Base-by-base conservation (phyloP, 2,888 invertebrate genomes). In the Acrocera orbiculus region DNA sequence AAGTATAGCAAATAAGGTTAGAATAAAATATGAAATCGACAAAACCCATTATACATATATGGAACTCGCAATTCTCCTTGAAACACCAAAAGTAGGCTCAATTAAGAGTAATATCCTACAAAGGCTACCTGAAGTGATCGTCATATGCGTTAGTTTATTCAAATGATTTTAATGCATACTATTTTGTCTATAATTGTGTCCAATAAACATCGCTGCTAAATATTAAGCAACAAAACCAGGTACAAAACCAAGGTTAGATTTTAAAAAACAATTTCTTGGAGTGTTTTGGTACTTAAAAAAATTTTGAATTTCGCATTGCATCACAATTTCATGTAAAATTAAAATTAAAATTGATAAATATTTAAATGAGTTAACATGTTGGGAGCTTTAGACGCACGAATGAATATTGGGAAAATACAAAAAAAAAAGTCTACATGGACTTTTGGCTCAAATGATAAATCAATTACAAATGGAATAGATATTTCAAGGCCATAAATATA, bases 221-320 rank as follows among this genome's bases (percentile, higher is more conserved):
- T 87, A 92, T 5, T 96, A 60, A 1, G 80, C 70, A 1, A 87
- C 62, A 54, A 86, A 95, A 2, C 96, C 95, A 1, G 80, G 62
- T 23, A 76, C 64, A 0, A 95, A 92, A 15, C 96, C 96, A 36
- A 85, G 71, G 58, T 98, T 98, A 0, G 92, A 85, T 27, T 71
- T 63, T 5, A 92, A 42, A 20, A 89, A 61, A 34, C 64, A 66
- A 25, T 58, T 56, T 37, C 85, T 65, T 2, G 64, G 56, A 2
- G 54, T 48, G 32, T 68, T 52, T 31, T 67, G 27, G 37, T 68
- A 52, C 46, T 86, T 67, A 2, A 87, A 73, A 69, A 76, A 87
- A 1, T 70, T 55, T 40, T 71, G 69, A n/a, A 86, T 50, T 2
- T 76, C 74, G 30, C 52, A 47, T 22, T 65, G 66, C 38, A 82